Evolutionary conservation across 2,888 invertebrate species (phyloP).

Genomic region (Teinopalpus imperialis): DNA sequence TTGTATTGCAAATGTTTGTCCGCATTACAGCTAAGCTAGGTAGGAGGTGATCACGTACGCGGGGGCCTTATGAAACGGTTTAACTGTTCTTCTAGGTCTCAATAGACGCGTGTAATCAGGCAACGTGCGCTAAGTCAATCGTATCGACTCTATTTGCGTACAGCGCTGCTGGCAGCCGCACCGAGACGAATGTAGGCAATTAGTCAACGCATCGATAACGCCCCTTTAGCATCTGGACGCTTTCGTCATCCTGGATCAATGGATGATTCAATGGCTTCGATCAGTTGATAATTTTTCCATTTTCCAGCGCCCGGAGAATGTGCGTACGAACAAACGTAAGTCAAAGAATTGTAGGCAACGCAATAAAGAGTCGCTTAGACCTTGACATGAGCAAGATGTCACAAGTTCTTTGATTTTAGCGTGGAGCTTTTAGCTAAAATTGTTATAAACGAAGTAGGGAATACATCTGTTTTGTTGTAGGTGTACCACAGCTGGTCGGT

Average conservation of each 20-base stretch:
- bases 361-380: no score
- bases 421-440: no score
- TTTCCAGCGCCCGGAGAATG: no score
- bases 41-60: conserved; percentile 20
- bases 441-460: no score
- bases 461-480: no score
- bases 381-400: no score
- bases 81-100: conserved; percentile 28
- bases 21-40: conserved; percentile 15
- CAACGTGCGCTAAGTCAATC: conserved; percentile 71
- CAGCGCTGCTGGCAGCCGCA: conserved; percentile 50
- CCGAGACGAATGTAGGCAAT: conserved; percentile 70
- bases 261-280: conserved; percentile 33
- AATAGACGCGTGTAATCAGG: conserved; percentile 43
- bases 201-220: conserved; percentile 65
- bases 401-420: no score
- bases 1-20: conserved; percentile 18
- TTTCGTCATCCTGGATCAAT: conserved; percentile 36
- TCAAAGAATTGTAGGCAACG: no score
- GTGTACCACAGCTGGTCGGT: conserved; percentile 10
- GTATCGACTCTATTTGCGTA: conserved; percentile 65
- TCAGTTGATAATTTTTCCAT: conserved; percentile 3
- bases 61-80: conserved; percentile 20
- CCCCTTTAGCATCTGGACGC: conserved; percentile 56
- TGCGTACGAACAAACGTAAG: no score